Base-by-base conservation (phyloP, 2,888 invertebrate genomes). In the Drosophila planitibia region DNA sequence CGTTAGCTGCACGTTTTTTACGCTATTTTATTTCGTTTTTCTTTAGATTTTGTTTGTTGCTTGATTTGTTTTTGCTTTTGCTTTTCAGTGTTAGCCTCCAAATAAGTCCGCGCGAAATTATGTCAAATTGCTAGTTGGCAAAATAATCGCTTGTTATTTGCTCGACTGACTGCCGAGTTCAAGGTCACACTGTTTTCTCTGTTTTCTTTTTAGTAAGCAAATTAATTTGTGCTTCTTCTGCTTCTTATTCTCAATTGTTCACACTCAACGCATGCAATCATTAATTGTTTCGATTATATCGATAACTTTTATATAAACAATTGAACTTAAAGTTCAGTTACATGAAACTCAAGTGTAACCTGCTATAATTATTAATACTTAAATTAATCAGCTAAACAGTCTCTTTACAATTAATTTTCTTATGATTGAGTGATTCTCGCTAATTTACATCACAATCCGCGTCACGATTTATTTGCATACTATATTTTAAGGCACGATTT, bases 1-100 rank as follows among this genome's bases (percentile, higher is more conserved):
- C 78, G 84, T 80, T 89, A 81, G 61, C 69, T 81, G 86, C 84
- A 89, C 84, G 72, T 82, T 83, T 81, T 65, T 54, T 63, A 53
- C 59, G 58, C 33, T 54, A 47, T 70, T 65, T 60, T 55, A 58
- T 71, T 72, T 71, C 49, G 7, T 44, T 30, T 64, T 58, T 35
- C 25, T 57, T 44, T 69, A 25, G 47, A 22, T 22, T 47, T 44
- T 44, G n/a, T 30, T 70, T 57, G 35, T 12, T 65, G 41, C n/a
- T 52, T 41, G 30, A 39, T 37, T 54, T 66, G 59, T 54, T 58
- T 68, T 74, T 70, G 62, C 58, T 55, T 69, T 74, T 44, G 70
- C 55, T 62, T 66, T 65, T 68, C 35, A 54, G 70, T 69, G 69
- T 69, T 74, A 77, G 65, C 62, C 78, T 74, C 54, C 54, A 62